Evolutionary conservation across 2,888 invertebrate species (phyloP).

Genomic region (Chloroclystis v-ata): DNA sequence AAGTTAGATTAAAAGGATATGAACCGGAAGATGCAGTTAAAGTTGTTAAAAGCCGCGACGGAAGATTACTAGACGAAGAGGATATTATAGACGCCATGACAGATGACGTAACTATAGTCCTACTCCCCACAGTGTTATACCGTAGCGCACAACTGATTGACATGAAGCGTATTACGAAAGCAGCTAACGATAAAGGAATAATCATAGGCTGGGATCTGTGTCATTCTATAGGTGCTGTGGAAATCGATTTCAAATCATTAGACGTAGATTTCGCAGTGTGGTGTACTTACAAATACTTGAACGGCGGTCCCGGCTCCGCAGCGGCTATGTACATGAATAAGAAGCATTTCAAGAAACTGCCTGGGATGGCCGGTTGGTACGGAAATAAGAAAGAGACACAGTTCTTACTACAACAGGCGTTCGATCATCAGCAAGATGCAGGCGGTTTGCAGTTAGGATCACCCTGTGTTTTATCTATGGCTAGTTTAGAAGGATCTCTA

Average conservation of each 20-base stretch:
- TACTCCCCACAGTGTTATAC: slow-evolving; percentile 57
- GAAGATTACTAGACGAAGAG: slow-evolving; percentile 49
- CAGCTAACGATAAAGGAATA: slow-evolving; percentile 50
- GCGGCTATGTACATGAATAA: slow-evolving; percentile 58
- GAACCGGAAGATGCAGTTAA: slow-evolving; percentile 57
- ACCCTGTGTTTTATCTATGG: slow-evolving; percentile 56
- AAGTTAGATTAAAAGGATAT: slow-evolving; percentile 56
- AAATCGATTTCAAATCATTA: slow-evolving; percentile 52
- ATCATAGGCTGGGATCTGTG: slow-evolving; percentile 64
- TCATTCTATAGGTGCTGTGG: slow-evolving; percentile 56
- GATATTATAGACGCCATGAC: slow-evolving; percentile 60
- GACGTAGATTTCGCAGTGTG: slow-evolving; percentile 64
- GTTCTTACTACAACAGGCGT: slow-evolving; percentile 53
- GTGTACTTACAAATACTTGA: slow-evolving; percentile 68
- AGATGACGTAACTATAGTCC: slow-evolving; percentile 50
- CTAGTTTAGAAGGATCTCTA: slow-evolving; percentile 56
- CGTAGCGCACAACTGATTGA: slow-evolving; percentile 60
- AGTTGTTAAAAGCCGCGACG: slow-evolving; percentile 46
- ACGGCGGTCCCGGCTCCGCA: slow-evolving; percentile 60
- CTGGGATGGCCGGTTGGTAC: slow-evolving; percentile 61
- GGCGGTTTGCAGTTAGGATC: slow-evolving; percentile 63
- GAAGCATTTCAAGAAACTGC: slow-evolving; percentile 50
- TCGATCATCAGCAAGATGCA: slow-evolving; percentile 57
- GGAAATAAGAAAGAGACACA: slow-evolving; percentile 57
- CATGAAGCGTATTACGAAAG: slow-evolving; percentile 51